Base-by-base conservation (phyloP, 2,888 invertebrate species). In the Phania funesta region DNA sequence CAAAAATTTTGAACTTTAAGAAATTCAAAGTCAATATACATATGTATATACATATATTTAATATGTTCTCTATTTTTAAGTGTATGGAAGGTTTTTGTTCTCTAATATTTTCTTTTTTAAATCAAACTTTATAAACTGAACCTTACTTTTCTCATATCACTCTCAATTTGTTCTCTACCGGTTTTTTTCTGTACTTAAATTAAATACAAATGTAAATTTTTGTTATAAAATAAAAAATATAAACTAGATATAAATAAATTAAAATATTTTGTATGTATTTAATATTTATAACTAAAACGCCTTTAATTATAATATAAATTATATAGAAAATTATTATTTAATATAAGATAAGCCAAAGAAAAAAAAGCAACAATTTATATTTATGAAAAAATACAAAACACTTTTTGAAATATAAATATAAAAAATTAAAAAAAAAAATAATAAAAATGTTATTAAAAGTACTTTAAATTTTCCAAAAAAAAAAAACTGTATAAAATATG, bases 331-430 rank as follows among this genome's bases (percentile, higher is more conserved):
- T 71, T 78, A 64, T 80, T 83, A 84, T 86, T 84, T 84, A 85
- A 84, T 86, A 84, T 90, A 90, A 90, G 90, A 88, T 90, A 90
- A 90, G 90, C 90, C 90, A 90, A 90, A 90, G 90, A 89, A 88
- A 86, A 73, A 74, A 76, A 50, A 81, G 56, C 48, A 67, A 67
- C 48, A 67, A 67, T 76, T 81, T 81, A 82, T 79, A 52, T 73
- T 74, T 76, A 77, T 83, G 60, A 74, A 68, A 73, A 64, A 41
- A 22, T 35, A 83, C 70, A 41, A 62, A 46, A 44, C 16, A 68
- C n/a, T n/a, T n/a, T n/a, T n/a, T n/a, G 38, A 54, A 35, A 11
- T 29, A 64, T 16, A 64, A 71, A 35, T 4, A 29, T 9, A 26
- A 46, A 35, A 35, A 24, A 54, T 20, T 7, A 54, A 65, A 48